Percentiles rank a stretch among this genome's conserved stretches.
phyloP scores from a whole-genome alignment of 2,888 invertebrate genomes.

The Drosophila merina region DNA sequence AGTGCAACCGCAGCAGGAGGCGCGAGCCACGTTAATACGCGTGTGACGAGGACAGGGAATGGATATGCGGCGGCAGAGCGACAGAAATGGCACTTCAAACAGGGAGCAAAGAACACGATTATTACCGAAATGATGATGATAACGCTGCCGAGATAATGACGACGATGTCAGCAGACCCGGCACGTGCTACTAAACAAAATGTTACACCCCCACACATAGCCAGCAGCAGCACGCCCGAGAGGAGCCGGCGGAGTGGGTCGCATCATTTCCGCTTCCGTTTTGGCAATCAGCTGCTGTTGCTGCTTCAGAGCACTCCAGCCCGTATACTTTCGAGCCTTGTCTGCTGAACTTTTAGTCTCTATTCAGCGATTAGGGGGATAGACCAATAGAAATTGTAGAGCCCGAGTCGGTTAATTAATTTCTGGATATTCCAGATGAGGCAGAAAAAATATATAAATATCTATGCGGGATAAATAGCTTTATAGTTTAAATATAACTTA shows the following conservation, averaged over 20 bases:
- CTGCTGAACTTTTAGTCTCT: slow-evolving; percentile 54
- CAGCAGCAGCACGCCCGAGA: background rate
- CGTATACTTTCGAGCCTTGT: slow-evolving; percentile 58
- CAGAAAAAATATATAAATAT: background rate
- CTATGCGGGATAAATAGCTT: too few species aligned
- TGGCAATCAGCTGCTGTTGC: slow-evolving; percentile 58
- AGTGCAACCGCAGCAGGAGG: slow-evolving; percentile 52
- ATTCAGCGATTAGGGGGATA: slow-evolving; percentile 21
- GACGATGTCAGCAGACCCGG: slow-evolving; percentile 40
- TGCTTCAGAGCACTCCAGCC: background rate
- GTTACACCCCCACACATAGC: slow-evolving; percentile 31
- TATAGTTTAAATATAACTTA: too few species aligned
- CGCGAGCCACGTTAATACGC: slow-evolving; percentile 61
- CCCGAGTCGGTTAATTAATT: slow-evolving; percentile 58
- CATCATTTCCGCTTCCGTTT: slow-evolving; percentile 74
- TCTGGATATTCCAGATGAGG: background rate
- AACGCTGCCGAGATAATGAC: slow-evolving; percentile 25
- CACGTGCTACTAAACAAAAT: slow-evolving; percentile 76
- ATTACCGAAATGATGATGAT: slow-evolving; percentile 16
- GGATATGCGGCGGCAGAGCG: background rate
- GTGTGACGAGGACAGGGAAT: slow-evolving; percentile 33
- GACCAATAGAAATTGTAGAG: slow-evolving; percentile 3
- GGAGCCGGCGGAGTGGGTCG: slow-evolving; percentile 42
- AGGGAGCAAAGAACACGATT: slow-evolving; percentile 4
- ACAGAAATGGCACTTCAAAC: background rate